These are phyloP conservation scores for Spinibarbus caldwelli DNA, from an alignment of 2,797 vertebrate genomes.

Conservation along the genomic window DNA sequence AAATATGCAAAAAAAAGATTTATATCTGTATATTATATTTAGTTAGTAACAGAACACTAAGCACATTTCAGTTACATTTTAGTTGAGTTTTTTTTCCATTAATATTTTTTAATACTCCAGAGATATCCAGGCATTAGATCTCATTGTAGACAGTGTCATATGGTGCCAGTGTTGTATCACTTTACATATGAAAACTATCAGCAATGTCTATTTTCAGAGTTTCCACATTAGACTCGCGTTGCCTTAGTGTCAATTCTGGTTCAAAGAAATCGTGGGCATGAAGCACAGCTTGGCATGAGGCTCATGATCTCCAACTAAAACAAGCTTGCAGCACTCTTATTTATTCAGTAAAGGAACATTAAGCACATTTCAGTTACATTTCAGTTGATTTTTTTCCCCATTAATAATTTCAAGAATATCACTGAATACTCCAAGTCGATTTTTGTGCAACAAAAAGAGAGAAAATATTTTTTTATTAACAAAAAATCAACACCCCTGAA, in stretches of 20 bases:
- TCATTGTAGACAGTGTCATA: background rate
- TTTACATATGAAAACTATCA: background rate
- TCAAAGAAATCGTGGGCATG: slow-evolving; percentile 8
- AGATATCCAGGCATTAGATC: background rate
- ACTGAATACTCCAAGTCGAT: slow-evolving; percentile 19
- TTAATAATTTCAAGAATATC: slow-evolving; percentile 33
- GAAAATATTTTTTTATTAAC: slow-evolving; percentile 18
- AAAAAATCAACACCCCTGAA: slow-evolving; percentile 16
- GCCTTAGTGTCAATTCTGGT: slow-evolving; percentile 30
- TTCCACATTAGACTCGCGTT: background rate
- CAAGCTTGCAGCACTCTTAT: slow-evolving; percentile 11
- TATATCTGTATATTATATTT: no score
- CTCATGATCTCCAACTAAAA: slow-evolving; percentile 35
- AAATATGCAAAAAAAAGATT: no score
- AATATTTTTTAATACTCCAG: no score
- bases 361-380: no score
- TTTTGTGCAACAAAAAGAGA: slow-evolving; percentile 18
- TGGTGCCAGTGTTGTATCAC: no score
- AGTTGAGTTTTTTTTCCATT: background rate
- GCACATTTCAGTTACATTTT: no score
- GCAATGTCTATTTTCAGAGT: slow-evolving; percentile 5
- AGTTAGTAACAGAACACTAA: no score
- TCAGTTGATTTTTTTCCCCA: background rate
- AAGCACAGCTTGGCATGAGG: slow-evolving; percentile 28
- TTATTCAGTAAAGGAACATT: slow-evolving; percentile 13